These are phyloP conservation scores for Hydroisotoma schaefferi DNA, from an alignment of 2,888 invertebrate genomes.

Conservation along the genomic window DNA sequence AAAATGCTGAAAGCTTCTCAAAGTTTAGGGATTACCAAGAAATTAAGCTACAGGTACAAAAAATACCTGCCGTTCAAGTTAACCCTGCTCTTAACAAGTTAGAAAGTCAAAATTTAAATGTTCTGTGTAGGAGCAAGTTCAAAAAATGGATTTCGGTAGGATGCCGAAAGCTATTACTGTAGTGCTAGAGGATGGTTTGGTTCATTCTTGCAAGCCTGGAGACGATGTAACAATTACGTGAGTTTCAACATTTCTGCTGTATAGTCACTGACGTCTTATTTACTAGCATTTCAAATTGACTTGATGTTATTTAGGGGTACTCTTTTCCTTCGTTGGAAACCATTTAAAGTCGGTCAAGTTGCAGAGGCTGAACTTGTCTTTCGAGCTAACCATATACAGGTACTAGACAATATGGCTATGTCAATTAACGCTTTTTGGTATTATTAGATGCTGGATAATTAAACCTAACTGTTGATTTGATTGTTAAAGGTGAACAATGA, in stretches of 20 bases:
- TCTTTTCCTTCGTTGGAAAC: conserved; percentile 70
- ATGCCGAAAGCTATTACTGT: conserved; percentile 74
- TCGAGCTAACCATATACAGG: conserved; percentile 66
- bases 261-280: not conserved
- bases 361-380: conserved; percentile 68
- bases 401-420: conserved; percentile 48
- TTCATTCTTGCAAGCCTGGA: conserved; percentile 81
- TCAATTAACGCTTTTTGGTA: too few species aligned
- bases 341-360: conserved; percentile 59
- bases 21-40: conserved; percentile 79
- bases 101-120: not conserved
- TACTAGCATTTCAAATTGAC: conserved; percentile 1
- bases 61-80: too few species aligned
- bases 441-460: not conserved
- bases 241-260: conserved; percentile 1
- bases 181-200: conserved; percentile 77
- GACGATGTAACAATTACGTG: conserved; percentile 81
- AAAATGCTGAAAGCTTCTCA: conserved; percentile 10
- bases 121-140: conserved; percentile 67
- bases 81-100: not conserved
- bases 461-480: conserved; percentile 1
- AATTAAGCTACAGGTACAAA: conserved; percentile 70
- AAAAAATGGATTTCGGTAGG: conserved; percentile 64
- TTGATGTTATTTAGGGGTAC: conserved; percentile 62
- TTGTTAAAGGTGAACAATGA: conserved; percentile 59